Evolutionary conservation across 2,797 vertebrate genomes (phyloP).

Genomic region (Florisuga fusca): DNA sequence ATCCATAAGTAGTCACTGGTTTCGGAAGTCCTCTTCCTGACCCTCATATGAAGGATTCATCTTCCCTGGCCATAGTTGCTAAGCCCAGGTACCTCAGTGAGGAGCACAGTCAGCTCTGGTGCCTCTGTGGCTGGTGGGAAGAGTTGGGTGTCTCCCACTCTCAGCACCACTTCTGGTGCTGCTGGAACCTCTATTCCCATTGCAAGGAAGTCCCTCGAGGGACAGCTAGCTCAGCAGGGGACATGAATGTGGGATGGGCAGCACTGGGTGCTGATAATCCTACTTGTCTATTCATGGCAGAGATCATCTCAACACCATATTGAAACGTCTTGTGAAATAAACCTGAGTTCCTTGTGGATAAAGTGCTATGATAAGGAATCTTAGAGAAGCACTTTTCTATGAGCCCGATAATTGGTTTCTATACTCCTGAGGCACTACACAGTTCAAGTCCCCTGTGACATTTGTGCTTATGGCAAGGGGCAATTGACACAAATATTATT

Average conservation of each 20-base stretch:
- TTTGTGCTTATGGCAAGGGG: not conserved
- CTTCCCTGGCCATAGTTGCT: not conserved
- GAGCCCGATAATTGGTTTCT: not conserved
- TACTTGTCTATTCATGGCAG: not conserved
- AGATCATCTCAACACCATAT: not conserved
- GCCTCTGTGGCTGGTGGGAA: not conserved
- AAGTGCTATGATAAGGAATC: not conserved
- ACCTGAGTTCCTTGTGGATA: not conserved
- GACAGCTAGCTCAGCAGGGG: not conserved
- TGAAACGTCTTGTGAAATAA: not conserved
- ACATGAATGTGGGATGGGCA: rapidly evolving
- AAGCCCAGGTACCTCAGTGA: not conserved
- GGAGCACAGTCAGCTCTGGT: not conserved
- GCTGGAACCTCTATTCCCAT: not conserved
- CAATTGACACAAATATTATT: not conserved
- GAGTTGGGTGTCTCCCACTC: not conserved
- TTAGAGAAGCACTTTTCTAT: not conserved
- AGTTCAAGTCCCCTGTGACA: not conserved
- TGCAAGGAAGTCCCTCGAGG: not conserved
- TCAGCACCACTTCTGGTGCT: not conserved
- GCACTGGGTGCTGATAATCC: not conserved
- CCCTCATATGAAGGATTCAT: not conserved
- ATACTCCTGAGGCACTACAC: not conserved
- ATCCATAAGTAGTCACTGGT: not conserved
- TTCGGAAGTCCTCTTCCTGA: not conserved